These are phyloP conservation scores for Halictus quadricinctus DNA, from an alignment of 2,888 invertebrate species.

Conservation along the genomic window DNA sequence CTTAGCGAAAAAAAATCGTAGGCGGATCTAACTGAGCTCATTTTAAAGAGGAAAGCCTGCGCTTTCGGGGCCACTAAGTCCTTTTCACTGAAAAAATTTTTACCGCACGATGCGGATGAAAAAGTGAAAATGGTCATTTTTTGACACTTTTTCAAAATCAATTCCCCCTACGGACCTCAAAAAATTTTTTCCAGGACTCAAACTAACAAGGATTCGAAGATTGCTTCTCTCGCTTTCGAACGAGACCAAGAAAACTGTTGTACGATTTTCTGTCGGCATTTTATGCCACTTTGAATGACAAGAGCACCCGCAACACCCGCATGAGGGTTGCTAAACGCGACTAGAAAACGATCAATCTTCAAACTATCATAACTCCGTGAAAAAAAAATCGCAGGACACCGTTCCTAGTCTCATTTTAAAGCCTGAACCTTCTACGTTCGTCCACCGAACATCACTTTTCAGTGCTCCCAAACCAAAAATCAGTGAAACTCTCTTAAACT, in stretches of 20 bases:
- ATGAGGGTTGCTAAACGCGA: not conserved
- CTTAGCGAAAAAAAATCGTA: not conserved
- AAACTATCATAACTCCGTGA: not conserved
- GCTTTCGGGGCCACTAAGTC: accelerated
- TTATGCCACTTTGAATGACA: not conserved
- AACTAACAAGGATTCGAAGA: no score
- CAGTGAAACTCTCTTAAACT: not conserved
- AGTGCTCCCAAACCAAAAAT: not conserved
- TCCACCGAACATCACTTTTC: not conserved
- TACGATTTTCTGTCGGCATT: not conserved
- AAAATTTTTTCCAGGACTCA: accelerated
- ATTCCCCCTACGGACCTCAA: accelerated
- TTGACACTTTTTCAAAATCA: not conserved
- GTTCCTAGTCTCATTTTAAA: not conserved
- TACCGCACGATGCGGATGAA: not conserved
- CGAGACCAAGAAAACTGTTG: not conserved
- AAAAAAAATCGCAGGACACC: not conserved
- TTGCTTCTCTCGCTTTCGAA: not conserved
- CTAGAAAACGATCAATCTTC: not conserved
- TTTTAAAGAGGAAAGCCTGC: not conserved
- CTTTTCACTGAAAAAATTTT: not conserved
- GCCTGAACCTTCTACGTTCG: not conserved
- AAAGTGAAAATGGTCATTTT: not conserved
- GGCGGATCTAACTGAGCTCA: not conserved
- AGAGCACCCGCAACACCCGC: not conserved